Evolutionary conservation across 1,140 invertebrate species (phyloP).

Genomic region (Wasmannia auropunctata): DNA sequence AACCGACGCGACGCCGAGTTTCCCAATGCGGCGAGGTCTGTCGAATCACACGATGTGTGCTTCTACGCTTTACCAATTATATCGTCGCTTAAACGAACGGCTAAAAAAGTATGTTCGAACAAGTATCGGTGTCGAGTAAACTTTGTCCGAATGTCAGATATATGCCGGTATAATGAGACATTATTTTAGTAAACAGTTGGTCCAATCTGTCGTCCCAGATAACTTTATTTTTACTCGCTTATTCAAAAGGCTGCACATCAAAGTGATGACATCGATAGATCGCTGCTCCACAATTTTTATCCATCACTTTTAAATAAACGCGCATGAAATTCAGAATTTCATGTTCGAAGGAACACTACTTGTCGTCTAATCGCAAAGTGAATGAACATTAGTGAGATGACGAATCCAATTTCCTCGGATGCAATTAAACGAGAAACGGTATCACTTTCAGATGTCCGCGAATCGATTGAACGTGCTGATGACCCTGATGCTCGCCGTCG

Average conservation of each 20-base stretch:
- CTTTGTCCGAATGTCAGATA: background rate
- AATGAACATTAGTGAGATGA: background rate
- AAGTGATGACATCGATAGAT: slow-evolving; percentile 16
- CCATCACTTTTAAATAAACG: background rate
- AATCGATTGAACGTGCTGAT: slow-evolving; percentile 73
- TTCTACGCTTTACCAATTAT: background rate
- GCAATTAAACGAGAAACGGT: background rate
- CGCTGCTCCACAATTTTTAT: background rate
- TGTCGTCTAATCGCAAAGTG: background rate
- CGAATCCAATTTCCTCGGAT: background rate
- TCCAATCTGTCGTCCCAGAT: background rate
- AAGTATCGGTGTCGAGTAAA: background rate
- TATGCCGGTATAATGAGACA: background rate
- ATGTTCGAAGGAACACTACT: background rate
- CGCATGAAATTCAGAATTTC: background rate
- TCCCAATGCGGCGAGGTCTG: background rate
- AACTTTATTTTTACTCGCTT: slow-evolving; percentile 24
- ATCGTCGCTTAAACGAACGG: background rate
- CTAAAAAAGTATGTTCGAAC: slow-evolving; percentile 10
- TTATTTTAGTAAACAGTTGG: slow-evolving; percentile 31
- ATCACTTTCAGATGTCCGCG: slow-evolving; percentile 79
- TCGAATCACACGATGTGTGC: background rate
- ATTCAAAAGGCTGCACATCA: background rate
- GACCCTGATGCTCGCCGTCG: slow-evolving; percentile 72
- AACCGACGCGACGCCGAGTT: background rate